Conservation (phyloP, 2,113 vertebrate species). For the Rallus limicola region DNA sequence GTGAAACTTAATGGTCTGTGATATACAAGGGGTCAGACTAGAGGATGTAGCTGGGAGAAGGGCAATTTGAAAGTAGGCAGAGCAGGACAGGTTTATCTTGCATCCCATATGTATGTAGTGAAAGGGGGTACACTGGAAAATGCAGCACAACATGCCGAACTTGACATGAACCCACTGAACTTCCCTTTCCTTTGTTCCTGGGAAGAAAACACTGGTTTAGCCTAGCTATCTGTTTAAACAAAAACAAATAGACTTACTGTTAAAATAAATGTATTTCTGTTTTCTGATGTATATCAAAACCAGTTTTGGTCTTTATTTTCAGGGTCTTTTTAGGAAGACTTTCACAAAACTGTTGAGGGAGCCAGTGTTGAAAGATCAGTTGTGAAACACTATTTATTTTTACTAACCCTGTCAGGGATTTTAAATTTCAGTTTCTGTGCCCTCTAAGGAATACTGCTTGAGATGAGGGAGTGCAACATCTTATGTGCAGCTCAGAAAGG, state of each 20-base stretch:
- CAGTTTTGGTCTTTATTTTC: conserved; percentile 11
- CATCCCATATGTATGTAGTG: neutral
- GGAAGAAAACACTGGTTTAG: conserved; percentile 1
- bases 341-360: neutral
- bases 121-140: neutral
- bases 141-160: neutral
- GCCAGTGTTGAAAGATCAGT: conserved; percentile 11
- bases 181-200: neutral
- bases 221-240: neutral
- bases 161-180: neutral
- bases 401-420: neutral
- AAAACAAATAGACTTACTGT: neutral
- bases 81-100: neutral
- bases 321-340: conserved; percentile 6
- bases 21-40: neutral
- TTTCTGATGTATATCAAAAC: neutral
- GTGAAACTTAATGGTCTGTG: neutral
- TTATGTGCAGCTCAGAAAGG: neutral
- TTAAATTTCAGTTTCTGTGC: conserved; percentile 15
- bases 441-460: neutral
- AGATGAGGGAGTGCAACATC: neutral
- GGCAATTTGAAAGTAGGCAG: neutral
- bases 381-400: conserved; percentile 40
- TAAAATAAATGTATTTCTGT: conserved; percentile 26
- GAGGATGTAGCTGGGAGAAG: neutral